phyloP scores from a whole-genome alignment of 2,113 vertebrate genomes.

The Urocitellus parryii region DNA sequence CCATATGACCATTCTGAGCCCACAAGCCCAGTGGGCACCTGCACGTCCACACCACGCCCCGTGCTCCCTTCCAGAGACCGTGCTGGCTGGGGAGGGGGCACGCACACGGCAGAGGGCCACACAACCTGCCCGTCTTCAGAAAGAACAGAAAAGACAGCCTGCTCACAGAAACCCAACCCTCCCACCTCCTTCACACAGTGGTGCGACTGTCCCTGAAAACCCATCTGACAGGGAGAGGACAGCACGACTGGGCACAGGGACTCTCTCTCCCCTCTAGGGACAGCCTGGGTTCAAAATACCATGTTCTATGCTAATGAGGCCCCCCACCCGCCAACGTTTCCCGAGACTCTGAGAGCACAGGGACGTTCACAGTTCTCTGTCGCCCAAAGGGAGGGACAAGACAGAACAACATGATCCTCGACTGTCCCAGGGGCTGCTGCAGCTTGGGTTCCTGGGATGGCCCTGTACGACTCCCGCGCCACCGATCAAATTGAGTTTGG shows the following conservation, averaged over 20 bases:
- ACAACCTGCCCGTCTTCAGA: neutral
- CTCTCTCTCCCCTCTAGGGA: constrained; percentile 61
- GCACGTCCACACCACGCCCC: neutral
- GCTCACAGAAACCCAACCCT: constrained; percentile 80
- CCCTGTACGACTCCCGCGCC: neutral
- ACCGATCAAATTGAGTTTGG: neutral
- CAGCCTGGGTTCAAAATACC: constrained; percentile 64
- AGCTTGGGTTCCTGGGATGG: constrained; percentile 21
- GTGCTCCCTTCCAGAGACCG: constrained; percentile 33
- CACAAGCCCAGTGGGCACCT: accelerated
- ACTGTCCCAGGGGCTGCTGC: neutral
- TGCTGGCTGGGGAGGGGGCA: accelerated
- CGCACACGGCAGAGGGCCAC: too few relatives aligned
- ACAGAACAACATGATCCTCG: constrained; percentile 78
- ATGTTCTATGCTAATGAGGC: constrained; percentile 79
- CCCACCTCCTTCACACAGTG: constrained; percentile 72
- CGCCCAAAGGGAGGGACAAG: constrained; percentile 41
- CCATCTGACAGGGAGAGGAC: constrained; percentile 53
- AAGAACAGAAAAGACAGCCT: constrained; percentile 50
- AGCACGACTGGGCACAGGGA: constrained; percentile 20
- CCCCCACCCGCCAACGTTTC: constrained; percentile 71
- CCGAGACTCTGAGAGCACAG: constrained; percentile 64
- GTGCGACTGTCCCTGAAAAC: constrained; percentile 81
- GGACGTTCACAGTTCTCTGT: constrained; percentile 54
- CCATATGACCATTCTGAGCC: constrained; percentile 28